phyloP scores from a whole-genome alignment of 2,113 vertebrate genomes.

The Pycnonotus jocosus region DNA sequence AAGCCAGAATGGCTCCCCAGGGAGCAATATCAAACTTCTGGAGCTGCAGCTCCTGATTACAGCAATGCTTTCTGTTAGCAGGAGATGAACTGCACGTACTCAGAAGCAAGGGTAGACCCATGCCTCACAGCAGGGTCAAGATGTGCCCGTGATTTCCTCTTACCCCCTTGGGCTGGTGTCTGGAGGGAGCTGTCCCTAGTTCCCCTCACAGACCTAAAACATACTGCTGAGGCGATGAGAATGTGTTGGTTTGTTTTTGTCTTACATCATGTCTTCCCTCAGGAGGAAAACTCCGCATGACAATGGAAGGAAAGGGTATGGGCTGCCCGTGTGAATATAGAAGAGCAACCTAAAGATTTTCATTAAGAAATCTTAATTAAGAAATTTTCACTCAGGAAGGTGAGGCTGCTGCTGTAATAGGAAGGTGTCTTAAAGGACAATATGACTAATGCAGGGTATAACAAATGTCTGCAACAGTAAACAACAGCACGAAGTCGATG shows the following conservation, averaged over 20 bases:
- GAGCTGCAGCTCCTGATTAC: background rate
- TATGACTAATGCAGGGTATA: background rate
- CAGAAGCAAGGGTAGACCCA: fast-evolving
- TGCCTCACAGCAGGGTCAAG: background rate
- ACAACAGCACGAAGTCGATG: background rate
- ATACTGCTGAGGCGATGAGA: fast-evolving
- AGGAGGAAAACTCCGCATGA: background rate
- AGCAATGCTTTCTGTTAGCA: fast-evolving
- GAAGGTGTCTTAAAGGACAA: background rate
- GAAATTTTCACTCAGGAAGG: background rate
- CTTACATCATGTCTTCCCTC: fast-evolving
- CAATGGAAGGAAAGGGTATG: background rate
- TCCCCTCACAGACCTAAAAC: background rate
- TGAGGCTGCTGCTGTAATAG: background rate
- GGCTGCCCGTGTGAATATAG: fast-evolving
- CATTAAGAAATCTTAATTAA: background rate
- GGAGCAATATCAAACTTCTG: background rate
- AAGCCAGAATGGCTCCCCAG: background rate
- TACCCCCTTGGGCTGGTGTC: background rate
- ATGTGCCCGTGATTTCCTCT: background rate
- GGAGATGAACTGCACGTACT: background rate
- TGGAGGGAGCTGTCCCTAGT: background rate
- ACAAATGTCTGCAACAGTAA: background rate
- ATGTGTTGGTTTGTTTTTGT: background rate
- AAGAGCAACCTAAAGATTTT: background rate